Evolutionary conservation across 2,113 vertebrate genomes (phyloP), one percentile per base, ranked within the genome.

Genomic region (Pogona vitticeps): DNA sequence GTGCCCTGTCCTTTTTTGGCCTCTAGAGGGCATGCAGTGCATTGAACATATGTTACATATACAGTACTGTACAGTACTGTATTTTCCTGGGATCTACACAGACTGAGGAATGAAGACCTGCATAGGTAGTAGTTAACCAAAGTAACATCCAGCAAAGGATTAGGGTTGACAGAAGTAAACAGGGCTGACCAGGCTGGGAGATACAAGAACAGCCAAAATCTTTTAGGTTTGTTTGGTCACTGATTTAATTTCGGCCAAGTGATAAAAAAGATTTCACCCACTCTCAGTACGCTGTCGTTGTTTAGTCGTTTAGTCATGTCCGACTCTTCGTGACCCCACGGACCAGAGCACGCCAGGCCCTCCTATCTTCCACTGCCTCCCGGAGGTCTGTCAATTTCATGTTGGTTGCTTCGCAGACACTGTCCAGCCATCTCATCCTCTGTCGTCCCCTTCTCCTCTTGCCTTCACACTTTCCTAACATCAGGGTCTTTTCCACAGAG

Each of bases 1-100:
- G 17, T 81, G 36, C 15, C 61, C 20, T 71, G 6, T 82, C 31
- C 7, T 26, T 65, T n/a, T 46, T 67, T 67, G 38, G 20, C 72
- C 83, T 84, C 83, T 65, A 84, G 83, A 84, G 83, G 83, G 83
- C 12, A 38, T 23, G 61, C 83, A 76, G 4, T 46, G 46, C 72
- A 46, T 84, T 76, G 18, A 46, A 33, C 33, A 52, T 80, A 36
- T 80, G 31, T 81, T 38, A n/a, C 15, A 40, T 21, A 40, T 56
- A 61, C 20, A 31, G n/a, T n/a, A n/a, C n/a, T n/a, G n/a, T n/a
- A n/a, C n/a, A n/a, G n/a, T n/a, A n/a, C n/a, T n/a, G n/a, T n/a
- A n/a, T n/a, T n/a, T 82, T 70, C 23, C 31, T 61, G 26, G 31
- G 36, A 21, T 65, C 6, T 65, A 40, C 10, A 1, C 36, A 12